Evolutionary conservation across 1,140 invertebrate species (phyloP).

Genomic region (Probaryconus sp.): DNA sequence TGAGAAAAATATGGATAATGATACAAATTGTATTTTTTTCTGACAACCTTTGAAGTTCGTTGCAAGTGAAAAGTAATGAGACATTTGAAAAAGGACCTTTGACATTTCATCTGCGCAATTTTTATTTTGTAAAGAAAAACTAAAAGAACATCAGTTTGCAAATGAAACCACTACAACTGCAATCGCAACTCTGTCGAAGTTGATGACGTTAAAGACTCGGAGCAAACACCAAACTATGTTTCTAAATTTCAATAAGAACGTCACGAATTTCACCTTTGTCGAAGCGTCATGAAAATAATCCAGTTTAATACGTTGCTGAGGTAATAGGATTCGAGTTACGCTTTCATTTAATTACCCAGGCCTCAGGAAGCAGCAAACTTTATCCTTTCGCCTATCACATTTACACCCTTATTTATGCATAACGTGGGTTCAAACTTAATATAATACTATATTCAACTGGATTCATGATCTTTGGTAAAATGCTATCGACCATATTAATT

Average conservation of each 20-base stretch:
- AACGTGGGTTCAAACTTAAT: conserved; percentile 33
- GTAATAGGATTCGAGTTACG: conserved; percentile 47
- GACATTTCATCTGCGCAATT: no score
- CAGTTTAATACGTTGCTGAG: conserved; percentile 41
- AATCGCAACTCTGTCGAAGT: no score
- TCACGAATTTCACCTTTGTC: conserved; percentile 16
- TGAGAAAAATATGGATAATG: no score
- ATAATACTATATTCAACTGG: conserved; percentile 4
- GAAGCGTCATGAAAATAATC: conserved; percentile 40
- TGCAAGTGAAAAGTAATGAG: no score
- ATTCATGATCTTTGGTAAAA: conserved; percentile 11
- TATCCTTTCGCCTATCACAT: conserved; percentile 38
- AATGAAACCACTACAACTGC: no score
- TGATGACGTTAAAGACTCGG: neutral
- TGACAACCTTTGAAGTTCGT: no score
- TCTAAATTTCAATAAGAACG: conserved; percentile 16
- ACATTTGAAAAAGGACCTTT: no score
- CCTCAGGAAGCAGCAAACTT: conserved; percentile 45
- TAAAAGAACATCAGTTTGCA: no score
- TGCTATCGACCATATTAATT: conserved; percentile 9
- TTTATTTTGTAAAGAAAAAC: no score
- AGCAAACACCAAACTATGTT: neutral
- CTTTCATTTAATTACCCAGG: conserved; percentile 54
- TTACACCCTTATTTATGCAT: conserved; percentile 41
- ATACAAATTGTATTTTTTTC: no score